Evolutionary conservation across 2,797 vertebrate genomes (phyloP).

Genomic region (Melopsittacus undulatus): DNA sequence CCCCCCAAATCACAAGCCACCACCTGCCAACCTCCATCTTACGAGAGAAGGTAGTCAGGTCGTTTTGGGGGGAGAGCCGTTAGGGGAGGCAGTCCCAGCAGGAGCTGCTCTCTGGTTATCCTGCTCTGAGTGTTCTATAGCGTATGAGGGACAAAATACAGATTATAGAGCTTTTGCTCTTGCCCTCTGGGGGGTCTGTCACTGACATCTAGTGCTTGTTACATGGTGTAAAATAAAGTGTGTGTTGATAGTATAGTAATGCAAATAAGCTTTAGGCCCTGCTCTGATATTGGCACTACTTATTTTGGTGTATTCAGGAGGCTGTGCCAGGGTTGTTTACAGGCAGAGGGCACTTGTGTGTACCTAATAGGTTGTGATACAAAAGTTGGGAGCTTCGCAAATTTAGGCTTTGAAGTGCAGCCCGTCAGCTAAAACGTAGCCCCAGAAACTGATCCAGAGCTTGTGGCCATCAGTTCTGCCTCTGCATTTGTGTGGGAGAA

Average conservation of each 20-base stretch:
- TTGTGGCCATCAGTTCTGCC: fast-evolving
- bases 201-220: not conserved
- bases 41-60: not conserved
- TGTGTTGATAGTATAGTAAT: not conserved
- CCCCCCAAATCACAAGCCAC: not conserved
- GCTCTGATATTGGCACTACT: not conserved
- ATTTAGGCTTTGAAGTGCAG: not conserved
- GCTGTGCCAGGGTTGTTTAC: constrained; percentile 6
- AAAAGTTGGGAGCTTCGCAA: not conserved
- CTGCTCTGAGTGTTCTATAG: not conserved
- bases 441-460: not conserved
- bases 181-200: not conserved
- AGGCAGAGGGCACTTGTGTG: constrained; percentile 40
- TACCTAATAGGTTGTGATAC: not conserved
- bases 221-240: not conserved
- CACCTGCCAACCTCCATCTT: not conserved
- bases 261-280: constrained; percentile 16
- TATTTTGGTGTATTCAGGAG: not conserved
- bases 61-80: not conserved
- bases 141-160: not conserved
- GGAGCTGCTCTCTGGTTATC: not conserved
- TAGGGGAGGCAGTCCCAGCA: not conserved
- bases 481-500: fast-evolving
- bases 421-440: not conserved
- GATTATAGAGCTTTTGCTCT: not conserved